Evolutionary conservation across 2,797 vertebrate species (phyloP), one percentile per base, ranked within the genome.

Genomic region (Triplophysa yarkandensis): DNA sequence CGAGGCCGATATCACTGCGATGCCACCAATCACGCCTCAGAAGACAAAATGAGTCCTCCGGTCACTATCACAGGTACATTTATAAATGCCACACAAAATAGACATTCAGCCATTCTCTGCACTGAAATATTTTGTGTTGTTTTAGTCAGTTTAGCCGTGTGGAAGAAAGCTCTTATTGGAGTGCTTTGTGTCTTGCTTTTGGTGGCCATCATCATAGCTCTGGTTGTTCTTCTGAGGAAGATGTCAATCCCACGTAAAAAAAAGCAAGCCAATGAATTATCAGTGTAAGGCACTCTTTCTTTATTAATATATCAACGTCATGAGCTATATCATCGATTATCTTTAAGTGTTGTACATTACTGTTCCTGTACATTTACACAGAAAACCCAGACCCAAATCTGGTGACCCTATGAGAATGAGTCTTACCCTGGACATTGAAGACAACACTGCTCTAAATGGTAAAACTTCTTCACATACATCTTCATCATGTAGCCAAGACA

Each of bases 121-220:
- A 54, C 5, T 54, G 23, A n/a, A 19, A 46, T 7, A 52, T 52
- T 54, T 64, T 7, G 21, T 57, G 21, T 72, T 7, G 32, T 69
- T 60, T 36, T 83, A 92, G 92, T 93, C 75, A 91, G 82, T 70
- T 13, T 88, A 78, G 90, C 91, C 0, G 55, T 63, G 28, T 93
- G 92, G 91, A 93, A 93, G 81, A 90, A 89, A 83, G 85, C 78
- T 46, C 72, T 91, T 2, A 88, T 91, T 1, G 86, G 75, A 3
- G 43, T 78, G 30, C 39, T 85, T 66, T 90, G 87, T 79, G 71
- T 90, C 58, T 66, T 91, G 25, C 63, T 91, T 13, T 1, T 86
- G 4, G 57, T 89, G 75, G 74, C 71, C 4, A 4, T 90, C 58
- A 50, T 87, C 79, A 1, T 88, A 70, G 69, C 88, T 78, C 75